Conservation (phyloP, 2,888 invertebrate genomes). For the Rhopalosiphum nymphaeae region DNA sequence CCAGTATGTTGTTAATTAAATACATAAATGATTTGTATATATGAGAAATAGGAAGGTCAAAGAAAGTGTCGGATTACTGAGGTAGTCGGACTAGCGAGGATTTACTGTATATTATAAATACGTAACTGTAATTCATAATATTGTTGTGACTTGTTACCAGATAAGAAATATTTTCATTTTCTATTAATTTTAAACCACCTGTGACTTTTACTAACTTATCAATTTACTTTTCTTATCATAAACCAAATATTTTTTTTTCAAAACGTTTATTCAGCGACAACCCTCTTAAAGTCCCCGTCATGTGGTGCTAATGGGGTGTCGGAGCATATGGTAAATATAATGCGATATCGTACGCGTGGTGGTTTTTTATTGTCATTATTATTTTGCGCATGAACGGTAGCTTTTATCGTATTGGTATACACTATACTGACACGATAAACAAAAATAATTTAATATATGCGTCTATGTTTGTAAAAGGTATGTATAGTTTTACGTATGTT, state of each 20-base stretch:
- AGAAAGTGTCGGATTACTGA: no score
- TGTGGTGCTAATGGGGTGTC: background rate
- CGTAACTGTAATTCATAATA: no score
- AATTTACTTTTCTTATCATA: background rate
- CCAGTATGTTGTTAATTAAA: no score
- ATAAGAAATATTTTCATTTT: no score
- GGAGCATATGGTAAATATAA: background rate
- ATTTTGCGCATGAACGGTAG: background rate
- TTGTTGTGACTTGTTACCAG: no score
- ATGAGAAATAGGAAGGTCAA: no score
- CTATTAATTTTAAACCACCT: background rate
- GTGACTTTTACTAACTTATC: background rate
- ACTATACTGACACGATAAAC: background rate
- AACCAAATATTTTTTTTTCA: background rate
- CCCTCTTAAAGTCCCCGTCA: background rate
- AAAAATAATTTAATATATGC: background rate
- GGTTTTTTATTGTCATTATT: conserved; percentile 2
- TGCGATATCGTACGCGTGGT: background rate
- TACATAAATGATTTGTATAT: no score
- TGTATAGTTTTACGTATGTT: background rate
- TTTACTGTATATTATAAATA: no score
- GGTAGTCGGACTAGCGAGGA: no score
- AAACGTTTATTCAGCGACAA: background rate
- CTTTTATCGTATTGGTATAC: background rate
- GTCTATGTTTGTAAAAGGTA: background rate